Conservation (phyloP, 2,888 invertebrate species). For the Cremastinae sp. region DNA sequence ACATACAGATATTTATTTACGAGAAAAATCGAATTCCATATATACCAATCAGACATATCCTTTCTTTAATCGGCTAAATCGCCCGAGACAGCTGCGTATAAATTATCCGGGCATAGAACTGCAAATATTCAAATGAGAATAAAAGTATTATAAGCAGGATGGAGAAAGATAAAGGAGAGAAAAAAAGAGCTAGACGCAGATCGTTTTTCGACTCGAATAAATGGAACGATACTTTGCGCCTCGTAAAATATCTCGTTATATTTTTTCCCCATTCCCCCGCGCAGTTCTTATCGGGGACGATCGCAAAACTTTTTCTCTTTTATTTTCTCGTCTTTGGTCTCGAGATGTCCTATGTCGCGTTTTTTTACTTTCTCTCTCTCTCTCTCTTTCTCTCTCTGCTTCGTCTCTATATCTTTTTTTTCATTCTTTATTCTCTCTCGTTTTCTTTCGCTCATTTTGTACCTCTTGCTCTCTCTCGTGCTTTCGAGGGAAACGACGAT, state of each 20-base stretch:
- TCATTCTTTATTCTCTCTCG: neutral
- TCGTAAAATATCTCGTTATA: too few relatives aligned
- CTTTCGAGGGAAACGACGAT: slow-evolving; percentile 24
- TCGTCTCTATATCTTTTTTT: slow-evolving; percentile 12
- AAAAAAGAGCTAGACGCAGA: too few relatives aligned
- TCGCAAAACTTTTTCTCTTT: slow-evolving; percentile 2
- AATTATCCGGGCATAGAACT: neutral
- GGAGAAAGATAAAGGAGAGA: too few relatives aligned
- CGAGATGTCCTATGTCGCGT: neutral
- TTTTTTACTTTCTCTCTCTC: neutral
- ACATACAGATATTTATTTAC: neutral
- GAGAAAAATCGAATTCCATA: slow-evolving; percentile 30
- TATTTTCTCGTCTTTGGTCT: slow-evolving; percentile 2
- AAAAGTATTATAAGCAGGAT: too few relatives aligned
- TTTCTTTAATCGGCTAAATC: slow-evolving; percentile 39
- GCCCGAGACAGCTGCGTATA: neutral
- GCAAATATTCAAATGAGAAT: too few relatives aligned
- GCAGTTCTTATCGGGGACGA: neutral
- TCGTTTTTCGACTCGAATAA: too few relatives aligned
- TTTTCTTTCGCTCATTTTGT: slow-evolving; percentile 2
- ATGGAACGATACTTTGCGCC: too few relatives aligned
- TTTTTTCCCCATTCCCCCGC: too few relatives aligned
- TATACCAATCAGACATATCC: slow-evolving; percentile 7
- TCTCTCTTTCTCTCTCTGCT: neutral
- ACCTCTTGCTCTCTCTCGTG: neutral